phyloP scores from a whole-genome alignment of 2,888 invertebrate genomes.

The Platycheirus albimanus region DNA sequence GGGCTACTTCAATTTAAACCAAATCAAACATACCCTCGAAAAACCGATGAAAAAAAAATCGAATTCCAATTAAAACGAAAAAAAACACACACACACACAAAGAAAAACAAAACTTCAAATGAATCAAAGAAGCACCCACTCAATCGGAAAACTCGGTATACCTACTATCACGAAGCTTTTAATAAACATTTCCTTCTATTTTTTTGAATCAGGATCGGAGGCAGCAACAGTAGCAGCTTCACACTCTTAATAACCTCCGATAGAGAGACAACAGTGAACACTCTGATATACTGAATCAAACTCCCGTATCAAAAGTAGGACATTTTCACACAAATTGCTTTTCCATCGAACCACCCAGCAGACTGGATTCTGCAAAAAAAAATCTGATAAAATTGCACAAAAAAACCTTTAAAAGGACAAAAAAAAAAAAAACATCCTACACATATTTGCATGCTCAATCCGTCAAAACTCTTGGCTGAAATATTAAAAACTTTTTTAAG shows the following conservation, averaged over 20 bases:
- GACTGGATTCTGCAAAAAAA: constrained; percentile 9
- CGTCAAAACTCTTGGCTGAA: constrained; percentile 46
- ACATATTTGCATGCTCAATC: constrained; percentile 48
- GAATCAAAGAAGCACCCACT: constrained; percentile 20
- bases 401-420: neutral
- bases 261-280: neutral
- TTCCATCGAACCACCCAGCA: neutral
- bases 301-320: constrained; percentile 10
- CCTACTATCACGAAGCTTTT: neutral
- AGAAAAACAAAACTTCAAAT: neutral
- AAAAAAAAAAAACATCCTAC: neutral
- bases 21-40: too few species aligned
- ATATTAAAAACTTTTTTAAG: constrained; percentile 51
- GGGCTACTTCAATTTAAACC: too few species aligned
- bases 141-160: neutral
- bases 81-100: neutral
- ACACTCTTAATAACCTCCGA: constrained; percentile 20
- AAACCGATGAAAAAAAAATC: too few species aligned
- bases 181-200: constrained; percentile 1
- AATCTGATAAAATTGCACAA: constrained; percentile 15
- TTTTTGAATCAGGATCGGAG: too few species aligned
- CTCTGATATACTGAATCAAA: constrained; percentile 10
- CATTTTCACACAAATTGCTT: constrained; percentile 28
- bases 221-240: neutral
- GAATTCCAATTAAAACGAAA: neutral